Base-by-base conservation (phyloP, 2,888 invertebrate species). In the Polietes domitor region DNA sequence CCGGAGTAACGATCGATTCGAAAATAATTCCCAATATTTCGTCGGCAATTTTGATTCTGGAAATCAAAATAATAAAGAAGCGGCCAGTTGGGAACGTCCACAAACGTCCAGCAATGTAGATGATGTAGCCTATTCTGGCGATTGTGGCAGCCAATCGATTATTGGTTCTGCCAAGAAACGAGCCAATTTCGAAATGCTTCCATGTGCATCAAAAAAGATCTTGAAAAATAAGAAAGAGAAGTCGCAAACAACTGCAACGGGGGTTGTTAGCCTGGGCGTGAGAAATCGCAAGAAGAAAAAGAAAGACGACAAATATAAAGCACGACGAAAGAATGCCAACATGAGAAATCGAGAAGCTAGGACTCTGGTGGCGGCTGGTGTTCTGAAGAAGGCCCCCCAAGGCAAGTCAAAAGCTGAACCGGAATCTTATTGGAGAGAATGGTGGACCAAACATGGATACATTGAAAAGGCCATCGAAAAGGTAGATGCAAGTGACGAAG, bases 371-470 rank as follows among this genome's bases (percentile, higher is more conserved):
- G 61, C 2, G 0, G 32, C 28, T 0, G 28, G 61, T 6, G 9
- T n/a, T n/a, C 2, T 61, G n/a, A 61, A 28, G 17, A 61, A 61
- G 32, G 61, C 82, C 15, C 43, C 71, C 4, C 41, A 50, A 0
- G 61, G 61, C 1, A 61, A 61, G 26, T 50, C 73, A 21, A 82
- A 82, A 55, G 24, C n/a, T 15, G 63, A 82, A 19, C 82, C 78
- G n/a, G 7, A 26, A 10, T 43, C 71, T 26, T 82, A 82, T 63
- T 82, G 82, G 82, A 63, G 70, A 2, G 21, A 75, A 71, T 82
- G 75, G 75, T 82, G 82, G 78, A n/a, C 75, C 0, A 63, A 43
- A 10, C 74, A 72, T 21, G 78, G 53, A 12, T 82, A 82, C 65
- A 71, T 82, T 43, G 78, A 82, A 55, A 63, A 37, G 6, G 75